These are phyloP conservation scores for Calonectris borealis DNA, from an alignment of 2,113 vertebrate genomes.

Conservation along the genomic window DNA sequence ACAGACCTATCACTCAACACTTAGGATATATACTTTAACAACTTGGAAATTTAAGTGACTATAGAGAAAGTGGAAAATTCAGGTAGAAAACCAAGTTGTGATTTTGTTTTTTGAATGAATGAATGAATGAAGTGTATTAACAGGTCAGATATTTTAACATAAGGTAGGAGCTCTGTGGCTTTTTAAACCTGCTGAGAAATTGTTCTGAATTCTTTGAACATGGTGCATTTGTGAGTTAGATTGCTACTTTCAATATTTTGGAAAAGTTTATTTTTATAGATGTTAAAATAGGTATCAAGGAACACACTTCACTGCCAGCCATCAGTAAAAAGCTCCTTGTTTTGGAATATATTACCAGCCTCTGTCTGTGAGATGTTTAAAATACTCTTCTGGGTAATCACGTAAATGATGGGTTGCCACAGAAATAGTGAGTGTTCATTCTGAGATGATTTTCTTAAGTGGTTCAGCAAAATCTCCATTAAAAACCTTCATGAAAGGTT, in stretches of 20 bases:
- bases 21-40: background rate
- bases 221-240: background rate
- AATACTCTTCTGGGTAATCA: constrained; percentile 13
- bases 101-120: background rate
- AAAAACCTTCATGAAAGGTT: background rate
- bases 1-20: background rate
- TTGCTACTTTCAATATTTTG: background rate
- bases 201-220: background rate
- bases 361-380: background rate
- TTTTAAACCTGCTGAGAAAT: background rate
- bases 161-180: background rate
- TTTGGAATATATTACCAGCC: constrained; percentile 12
- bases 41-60: background rate
- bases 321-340: background rate
- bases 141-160: background rate
- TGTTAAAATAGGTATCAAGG: background rate
- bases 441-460: constrained; percentile 1
- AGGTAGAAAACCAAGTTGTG: background rate
- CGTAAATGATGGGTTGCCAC: background rate
- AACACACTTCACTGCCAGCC: background rate
- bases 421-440: background rate
- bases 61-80: background rate
- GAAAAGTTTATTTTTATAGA: background rate
- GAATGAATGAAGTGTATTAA: background rate
- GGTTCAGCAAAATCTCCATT: background rate